A percentile compares a stretch with the other conserved stretches of the same genome.
These are phyloP conservation scores for Epirrhoe alternata DNA, from an alignment of 2,888 invertebrate genomes.

Conservation along the genomic window DNA sequence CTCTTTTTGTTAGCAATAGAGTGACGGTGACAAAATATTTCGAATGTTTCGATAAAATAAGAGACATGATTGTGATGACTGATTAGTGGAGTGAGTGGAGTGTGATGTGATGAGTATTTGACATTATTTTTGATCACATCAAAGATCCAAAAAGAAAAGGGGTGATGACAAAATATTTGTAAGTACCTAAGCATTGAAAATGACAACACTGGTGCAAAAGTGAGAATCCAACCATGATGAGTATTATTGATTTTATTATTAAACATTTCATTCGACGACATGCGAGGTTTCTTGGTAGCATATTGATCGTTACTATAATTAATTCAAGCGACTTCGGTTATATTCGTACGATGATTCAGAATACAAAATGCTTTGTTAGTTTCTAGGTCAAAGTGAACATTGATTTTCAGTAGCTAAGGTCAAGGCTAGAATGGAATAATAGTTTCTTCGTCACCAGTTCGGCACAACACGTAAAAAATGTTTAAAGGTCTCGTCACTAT, in stretches of 20 bases:
- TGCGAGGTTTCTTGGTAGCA: not conserved
- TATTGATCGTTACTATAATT: constrained; percentile 14
- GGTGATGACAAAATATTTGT: too few species aligned
- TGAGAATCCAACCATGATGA: not conserved
- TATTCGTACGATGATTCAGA: constrained; percentile 13
- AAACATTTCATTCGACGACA: not conserved
- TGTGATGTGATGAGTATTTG: too few species aligned
- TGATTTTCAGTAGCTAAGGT: constrained; percentile 22
- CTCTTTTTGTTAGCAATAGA: too few species aligned
- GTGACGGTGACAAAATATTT: too few species aligned
- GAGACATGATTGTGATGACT: too few species aligned
- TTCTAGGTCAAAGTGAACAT: constrained; percentile 24
- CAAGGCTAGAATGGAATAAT: constrained; percentile 6
- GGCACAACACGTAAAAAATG: not conserved
- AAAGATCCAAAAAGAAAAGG: too few species aligned
- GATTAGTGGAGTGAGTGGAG: too few species aligned
- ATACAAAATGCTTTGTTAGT: constrained; percentile 19
- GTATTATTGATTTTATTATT: not conserved
- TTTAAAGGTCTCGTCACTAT: not conserved
- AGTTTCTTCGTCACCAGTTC: not conserved
- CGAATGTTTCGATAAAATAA: too few species aligned
- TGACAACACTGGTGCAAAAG: not conserved
- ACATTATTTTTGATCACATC: too few species aligned
- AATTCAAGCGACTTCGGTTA: constrained; percentile 7
- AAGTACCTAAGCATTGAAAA: too few species aligned